These are phyloP conservation scores for Ellobium chinense DNA, from an alignment of 2,888 invertebrate species.

Conservation along the genomic window DNA sequence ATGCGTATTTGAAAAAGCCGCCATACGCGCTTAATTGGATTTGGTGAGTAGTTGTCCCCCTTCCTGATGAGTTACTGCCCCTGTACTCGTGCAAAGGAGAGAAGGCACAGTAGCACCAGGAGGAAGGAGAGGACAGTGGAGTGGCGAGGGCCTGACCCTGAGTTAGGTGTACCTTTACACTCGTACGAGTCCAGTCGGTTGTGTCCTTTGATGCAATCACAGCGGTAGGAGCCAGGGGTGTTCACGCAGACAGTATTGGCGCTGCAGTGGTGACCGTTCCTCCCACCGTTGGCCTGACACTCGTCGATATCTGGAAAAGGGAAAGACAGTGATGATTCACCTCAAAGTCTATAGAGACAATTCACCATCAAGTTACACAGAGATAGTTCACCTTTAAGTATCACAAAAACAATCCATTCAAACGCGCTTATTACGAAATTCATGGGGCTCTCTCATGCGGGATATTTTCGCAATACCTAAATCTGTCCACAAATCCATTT, in stretches of 20 bases:
- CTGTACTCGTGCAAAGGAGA: neutral
- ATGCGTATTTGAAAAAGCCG: neutral
- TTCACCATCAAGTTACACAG: too few relatives aligned
- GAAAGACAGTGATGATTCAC: neutral
- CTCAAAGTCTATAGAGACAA: neutral
- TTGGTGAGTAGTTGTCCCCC: neutral
- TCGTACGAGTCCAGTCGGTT: conserved; percentile 70
- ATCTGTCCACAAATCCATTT: too few relatives aligned
- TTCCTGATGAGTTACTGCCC: neutral
- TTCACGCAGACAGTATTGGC: conserved; percentile 91
- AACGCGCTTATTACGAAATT: too few relatives aligned
- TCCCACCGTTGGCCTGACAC: conserved; percentile 85
- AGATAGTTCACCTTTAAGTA: too few relatives aligned
- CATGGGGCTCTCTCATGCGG: too few relatives aligned
- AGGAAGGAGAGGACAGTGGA: conserved; percentile 9
- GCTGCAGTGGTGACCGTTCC: conserved; percentile 88
- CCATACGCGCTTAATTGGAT: neutral
- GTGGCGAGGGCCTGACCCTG: conserved; percentile 6
- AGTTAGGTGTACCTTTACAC: conserved; percentile 64
- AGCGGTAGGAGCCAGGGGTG: conserved; percentile 89
- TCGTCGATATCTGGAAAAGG: conserved; percentile 88
- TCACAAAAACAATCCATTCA: too few relatives aligned
- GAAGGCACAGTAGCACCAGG: conserved; percentile 26
- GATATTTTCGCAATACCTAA: too few relatives aligned
- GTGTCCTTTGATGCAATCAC: conserved; percentile 90